Base-by-base conservation (phyloP, 2,113 vertebrate genomes). In the Tychaedon coryphoeus region DNA sequence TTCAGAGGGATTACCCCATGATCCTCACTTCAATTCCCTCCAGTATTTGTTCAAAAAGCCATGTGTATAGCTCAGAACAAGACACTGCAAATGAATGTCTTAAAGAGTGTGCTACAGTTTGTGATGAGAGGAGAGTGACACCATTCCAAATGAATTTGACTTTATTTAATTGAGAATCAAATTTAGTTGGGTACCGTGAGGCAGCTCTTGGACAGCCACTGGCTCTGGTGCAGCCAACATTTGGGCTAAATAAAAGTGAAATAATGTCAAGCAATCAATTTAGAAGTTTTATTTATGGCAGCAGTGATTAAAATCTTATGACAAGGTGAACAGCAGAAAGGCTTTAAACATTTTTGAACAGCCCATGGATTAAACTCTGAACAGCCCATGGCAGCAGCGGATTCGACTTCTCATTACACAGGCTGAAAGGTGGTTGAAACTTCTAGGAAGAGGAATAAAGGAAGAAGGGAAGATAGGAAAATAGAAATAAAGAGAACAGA, bases 341-440 rank as follows among this genome's bases (percentile, higher is more conserved):
- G 6, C 7, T 89, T 74, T 25, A 40, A 81, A 67, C 14, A 40
- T 60, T 53, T 81, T 16, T 38, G 36, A 81, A 17, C 16, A 66
- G 9, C 33, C n/a, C 0, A 0, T 11, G 33, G 53, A 53, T 60
- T 81, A 53, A 67, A 53, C 16, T 25, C 53, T 31, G n/a, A 89
- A 45, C 19, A 40, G 19, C 40, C 40, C 17, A 31, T 0, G 0
- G 40, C n/a, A 31, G 47, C 25, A 54, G n/a, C 0, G 0, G 20
- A 29, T 67, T 75, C 34, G n/a, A 7, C 20, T 40, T 53, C 17
- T 61, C 42, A 13, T 3, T 5, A 22, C 4, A 40, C 10, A 47
- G 29, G 38, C n/a, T 67, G 47, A 58, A 43, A 8, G 7, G 7
- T 22, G 15, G 58, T 38, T 66, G 20, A 38, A 58, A 38, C 12